A percentile compares a stretch with the other conserved stretches of the same genome.
Evolutionary conservation across 1,140 invertebrate genomes (phyloP).

Genomic region (Brachionus angularis): DNA sequence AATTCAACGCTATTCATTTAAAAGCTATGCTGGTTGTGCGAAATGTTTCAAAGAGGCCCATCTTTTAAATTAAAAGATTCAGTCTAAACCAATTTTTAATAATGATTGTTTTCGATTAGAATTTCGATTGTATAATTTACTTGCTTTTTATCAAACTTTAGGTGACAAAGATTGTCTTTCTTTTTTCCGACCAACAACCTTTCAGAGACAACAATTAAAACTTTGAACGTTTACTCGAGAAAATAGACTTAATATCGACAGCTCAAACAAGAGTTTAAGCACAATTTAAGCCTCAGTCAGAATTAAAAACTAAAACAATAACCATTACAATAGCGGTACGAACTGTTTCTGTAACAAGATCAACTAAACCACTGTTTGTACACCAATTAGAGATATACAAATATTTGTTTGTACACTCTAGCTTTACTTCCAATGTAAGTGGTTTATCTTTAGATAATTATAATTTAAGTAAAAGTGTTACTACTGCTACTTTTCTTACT

Average conservation of each 20-base stretch:
- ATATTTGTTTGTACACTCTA: not conserved
- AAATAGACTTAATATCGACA: not conserved
- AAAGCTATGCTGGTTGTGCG: constrained; percentile 71
- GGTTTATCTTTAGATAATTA: too few relatives aligned
- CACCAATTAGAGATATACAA: not conserved
- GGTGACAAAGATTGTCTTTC: constrained; percentile 73
- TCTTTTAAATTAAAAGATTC: constrained; percentile 65
- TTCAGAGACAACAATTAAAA: constrained; percentile 73
- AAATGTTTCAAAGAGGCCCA: constrained; percentile 65
- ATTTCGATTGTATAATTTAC: constrained; percentile 73
- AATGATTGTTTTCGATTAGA: constrained; percentile 70
- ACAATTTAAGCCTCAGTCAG: constrained; percentile 38
- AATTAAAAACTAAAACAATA: constrained; percentile 45
- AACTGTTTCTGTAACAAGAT: too few relatives aligned
- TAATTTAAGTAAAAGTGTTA: constrained; percentile 7
- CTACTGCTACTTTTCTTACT: too few relatives aligned
- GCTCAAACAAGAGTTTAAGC: not conserved
- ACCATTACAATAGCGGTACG: not conserved
- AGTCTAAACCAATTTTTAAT: constrained; percentile 59
- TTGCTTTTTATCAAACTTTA: constrained; percentile 63
- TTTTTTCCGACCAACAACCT: constrained; percentile 74
- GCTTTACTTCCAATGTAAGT: not conserved
- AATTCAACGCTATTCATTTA: constrained; percentile 68
- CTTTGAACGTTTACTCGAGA: constrained; percentile 64
- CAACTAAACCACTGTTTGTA: not conserved